These are phyloP conservation scores for Anthrax anthrax DNA, from an alignment of 2,888 invertebrate species.

Conservation along the genomic window DNA sequence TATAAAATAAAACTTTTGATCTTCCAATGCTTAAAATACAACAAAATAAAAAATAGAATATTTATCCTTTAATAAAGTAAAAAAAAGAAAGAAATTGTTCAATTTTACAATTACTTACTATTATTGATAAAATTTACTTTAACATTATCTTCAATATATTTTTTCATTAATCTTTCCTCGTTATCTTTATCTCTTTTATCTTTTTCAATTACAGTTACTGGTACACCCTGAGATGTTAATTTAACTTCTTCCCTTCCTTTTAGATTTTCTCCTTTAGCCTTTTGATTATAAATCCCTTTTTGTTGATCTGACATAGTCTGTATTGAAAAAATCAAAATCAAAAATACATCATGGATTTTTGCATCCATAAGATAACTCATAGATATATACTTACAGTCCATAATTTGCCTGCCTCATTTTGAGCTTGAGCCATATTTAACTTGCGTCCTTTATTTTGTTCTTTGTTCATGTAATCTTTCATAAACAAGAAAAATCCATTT, in stretches of 20 bases:
- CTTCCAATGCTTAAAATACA: slow-evolving; percentile 21
- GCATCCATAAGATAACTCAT: no score
- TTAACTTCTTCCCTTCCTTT: slow-evolving; percentile 11
- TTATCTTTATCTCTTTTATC: slow-evolving; percentile 16
- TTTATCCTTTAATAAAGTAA: not conserved
- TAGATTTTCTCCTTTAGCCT: not conserved
- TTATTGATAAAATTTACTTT: slow-evolving; percentile 14
- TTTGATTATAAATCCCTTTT: not conserved
- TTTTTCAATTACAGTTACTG: slow-evolving; percentile 16
- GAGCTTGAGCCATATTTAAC: slow-evolving; percentile 15
- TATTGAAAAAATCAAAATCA: no score
- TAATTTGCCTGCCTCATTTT: slow-evolving; percentile 17
- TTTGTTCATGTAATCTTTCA: not conserved
- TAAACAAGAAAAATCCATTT: slow-evolving; percentile 3
- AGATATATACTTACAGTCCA: slow-evolving; percentile 20
- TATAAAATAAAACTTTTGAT: slow-evolving; percentile 20
- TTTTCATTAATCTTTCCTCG: slow-evolving; percentile 19
- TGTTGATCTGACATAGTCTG: not conserved
- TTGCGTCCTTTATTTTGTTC: not conserved
- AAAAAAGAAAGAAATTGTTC: not conserved
- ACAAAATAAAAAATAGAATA: not conserved
- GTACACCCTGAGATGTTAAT: slow-evolving; percentile 20
- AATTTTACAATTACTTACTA: slow-evolving; percentile 15
- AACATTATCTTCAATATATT: slow-evolving; percentile 21
- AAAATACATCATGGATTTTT: no score